Evolutionary conservation across 1,140 invertebrate genomes (phyloP).

Genomic region (Penaeus japonicus): DNA sequence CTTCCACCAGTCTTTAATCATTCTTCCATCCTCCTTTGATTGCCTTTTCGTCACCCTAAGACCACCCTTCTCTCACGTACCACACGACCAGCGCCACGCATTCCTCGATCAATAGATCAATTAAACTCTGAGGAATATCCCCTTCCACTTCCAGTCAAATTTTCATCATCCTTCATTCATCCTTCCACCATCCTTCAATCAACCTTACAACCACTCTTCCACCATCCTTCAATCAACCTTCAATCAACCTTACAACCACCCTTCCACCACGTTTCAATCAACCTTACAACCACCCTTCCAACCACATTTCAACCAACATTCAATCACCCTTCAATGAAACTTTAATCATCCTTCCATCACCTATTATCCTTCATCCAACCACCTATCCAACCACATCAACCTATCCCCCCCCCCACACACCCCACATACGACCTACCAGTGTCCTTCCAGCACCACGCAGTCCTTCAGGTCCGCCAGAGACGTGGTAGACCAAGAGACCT

Average conservation of each 20-base stretch:
- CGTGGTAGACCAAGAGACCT: slow-evolving; percentile 23
- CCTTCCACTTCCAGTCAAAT: too few species aligned
- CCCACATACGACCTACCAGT: slow-evolving; percentile 18
- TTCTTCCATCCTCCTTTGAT: too few species aligned
- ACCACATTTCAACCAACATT: background rate
- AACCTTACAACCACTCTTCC: too few species aligned
- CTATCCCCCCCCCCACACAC: too few species aligned
- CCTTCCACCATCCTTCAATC: background rate
- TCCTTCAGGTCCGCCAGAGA: slow-evolving; percentile 34
- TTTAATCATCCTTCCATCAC: background rate
- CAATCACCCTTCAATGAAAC: too few species aligned
- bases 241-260: background rate
- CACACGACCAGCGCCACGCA: background rate
- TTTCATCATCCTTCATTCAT: background rate
- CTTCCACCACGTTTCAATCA: background rate
- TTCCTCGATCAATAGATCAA: background rate
- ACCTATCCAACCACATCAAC: background rate
- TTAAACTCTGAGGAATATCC: too few species aligned
- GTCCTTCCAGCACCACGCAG: slow-evolving; percentile 47
- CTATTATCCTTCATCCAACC: background rate
- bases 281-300: background rate
- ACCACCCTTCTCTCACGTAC: background rate
- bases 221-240: background rate
- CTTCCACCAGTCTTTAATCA: too few species aligned
- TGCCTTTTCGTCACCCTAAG: too few species aligned